phyloP scores from a whole-genome alignment of 2,888 invertebrate species.

The Stratiomys singularior region DNA sequence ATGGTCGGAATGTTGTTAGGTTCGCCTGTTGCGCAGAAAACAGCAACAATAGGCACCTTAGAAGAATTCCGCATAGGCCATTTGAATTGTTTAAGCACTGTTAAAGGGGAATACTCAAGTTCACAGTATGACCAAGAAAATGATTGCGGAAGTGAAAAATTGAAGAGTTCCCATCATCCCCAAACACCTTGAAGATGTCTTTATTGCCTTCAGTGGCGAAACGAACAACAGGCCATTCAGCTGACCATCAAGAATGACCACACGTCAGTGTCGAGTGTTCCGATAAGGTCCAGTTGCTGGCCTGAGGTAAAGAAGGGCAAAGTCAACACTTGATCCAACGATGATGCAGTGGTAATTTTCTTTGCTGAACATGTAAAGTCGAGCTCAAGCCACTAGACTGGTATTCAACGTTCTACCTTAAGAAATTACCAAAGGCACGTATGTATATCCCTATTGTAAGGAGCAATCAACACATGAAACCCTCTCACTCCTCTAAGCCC shows the following conservation, averaged over 20 bases:
- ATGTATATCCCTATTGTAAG: too few relatives aligned
- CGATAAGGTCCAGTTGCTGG: neutral
- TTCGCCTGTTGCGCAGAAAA: too few relatives aligned
- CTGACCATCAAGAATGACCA: constrained; percentile 21
- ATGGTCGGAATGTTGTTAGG: too few relatives aligned
- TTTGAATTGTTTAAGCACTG: neutral
- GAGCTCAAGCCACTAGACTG: too few relatives aligned
- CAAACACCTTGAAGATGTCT: constrained; percentile 1
- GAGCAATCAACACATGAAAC: neutral
- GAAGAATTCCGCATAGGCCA: neutral
- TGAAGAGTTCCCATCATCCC: neutral
- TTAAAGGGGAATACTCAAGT: neutral
- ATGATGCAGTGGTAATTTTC: too few relatives aligned
- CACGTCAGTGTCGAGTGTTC: neutral
- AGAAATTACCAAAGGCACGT: too few relatives aligned
- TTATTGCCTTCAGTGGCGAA: constrained; percentile 6
- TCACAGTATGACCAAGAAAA: constrained; percentile 13
- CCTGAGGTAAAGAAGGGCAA: neutral
- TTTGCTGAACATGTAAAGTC: too few relatives aligned
- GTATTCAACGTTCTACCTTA: too few relatives aligned
- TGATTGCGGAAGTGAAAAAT: neutral
- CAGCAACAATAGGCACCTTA: too few relatives aligned
- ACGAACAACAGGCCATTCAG: neutral
- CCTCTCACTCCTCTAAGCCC: neutral
- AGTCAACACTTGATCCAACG: neutral